Percentiles rank a stretch among this genome's conserved stretches.
Evolutionary conservation across 2,113 vertebrate species (phyloP).

Genomic region (Pantherophis guttatus): DNA sequence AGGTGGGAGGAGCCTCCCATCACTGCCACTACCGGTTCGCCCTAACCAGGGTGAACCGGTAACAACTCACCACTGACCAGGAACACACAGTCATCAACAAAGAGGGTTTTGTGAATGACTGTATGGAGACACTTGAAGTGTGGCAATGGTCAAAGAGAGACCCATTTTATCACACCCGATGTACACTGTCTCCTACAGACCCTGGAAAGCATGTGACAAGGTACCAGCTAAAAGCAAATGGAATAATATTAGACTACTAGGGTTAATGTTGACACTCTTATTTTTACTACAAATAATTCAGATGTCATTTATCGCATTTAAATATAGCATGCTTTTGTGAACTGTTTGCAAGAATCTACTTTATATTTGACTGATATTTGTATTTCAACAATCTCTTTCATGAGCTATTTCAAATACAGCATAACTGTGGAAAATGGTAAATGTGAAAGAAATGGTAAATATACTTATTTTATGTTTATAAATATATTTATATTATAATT

Average conservation of each 20-base stretch:
- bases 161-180: background rate
- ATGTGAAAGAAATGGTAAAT: background rate
- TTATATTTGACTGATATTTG: background rate
- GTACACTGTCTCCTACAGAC: background rate
- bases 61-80: background rate
- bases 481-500: background rate
- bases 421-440: background rate
- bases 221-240: background rate
- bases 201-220: background rate
- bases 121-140: background rate
- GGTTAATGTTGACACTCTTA: background rate
- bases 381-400: background rate
- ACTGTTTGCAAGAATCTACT: background rate
- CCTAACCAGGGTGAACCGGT: too few species aligned
- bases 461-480: background rate
- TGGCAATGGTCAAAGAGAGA: background rate
- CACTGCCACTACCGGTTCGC: too few species aligned
- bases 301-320: background rate
- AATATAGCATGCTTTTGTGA: background rate
- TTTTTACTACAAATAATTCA: background rate
- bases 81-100: background rate
- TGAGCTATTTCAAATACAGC: background rate
- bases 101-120: background rate
- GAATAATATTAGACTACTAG: background rate
- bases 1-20: too few species aligned